Evolutionary conservation across 2,888 invertebrate genomes (phyloP).

Genomic region (Branchellion lobata): DNA sequence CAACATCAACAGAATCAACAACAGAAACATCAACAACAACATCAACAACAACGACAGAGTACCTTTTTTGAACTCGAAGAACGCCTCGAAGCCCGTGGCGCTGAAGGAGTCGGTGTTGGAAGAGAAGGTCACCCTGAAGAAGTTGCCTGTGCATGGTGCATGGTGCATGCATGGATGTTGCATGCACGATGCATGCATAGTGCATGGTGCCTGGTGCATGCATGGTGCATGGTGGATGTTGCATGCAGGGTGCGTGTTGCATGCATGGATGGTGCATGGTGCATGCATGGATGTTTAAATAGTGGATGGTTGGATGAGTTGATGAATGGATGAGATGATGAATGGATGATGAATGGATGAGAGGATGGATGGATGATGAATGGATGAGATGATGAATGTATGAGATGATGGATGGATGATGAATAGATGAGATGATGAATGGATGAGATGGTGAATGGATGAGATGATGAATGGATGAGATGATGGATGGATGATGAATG

Average conservation of each 20-base stretch:
- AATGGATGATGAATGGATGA: not conserved
- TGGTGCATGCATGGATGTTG: too few relatives aligned
- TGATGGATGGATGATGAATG: not conserved
- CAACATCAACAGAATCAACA: too few relatives aligned
- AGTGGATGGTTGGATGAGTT: too few relatives aligned
- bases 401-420: not conserved
- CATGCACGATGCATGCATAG: too few relatives aligned
- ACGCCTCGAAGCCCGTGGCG: not conserved
- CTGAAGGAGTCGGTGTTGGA: not conserved
- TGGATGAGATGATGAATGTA: not conserved
- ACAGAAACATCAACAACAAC: too few relatives aligned
- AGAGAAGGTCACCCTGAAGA: not conserved
- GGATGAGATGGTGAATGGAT: not conserved
- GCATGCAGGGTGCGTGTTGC: too few relatives aligned
- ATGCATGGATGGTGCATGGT: too few relatives aligned
- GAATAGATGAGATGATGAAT: not conserved
- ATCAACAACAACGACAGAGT: too few relatives aligned
- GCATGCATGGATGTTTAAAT: too few relatives aligned
- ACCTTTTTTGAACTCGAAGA: constrained; percentile 8
- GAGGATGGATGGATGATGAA: not conserved
- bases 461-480: not conserved
- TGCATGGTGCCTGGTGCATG: too few relatives aligned
- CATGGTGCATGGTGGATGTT: too few relatives aligned
- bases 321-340: too few relatives aligned
- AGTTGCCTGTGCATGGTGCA: not conserved